Base-by-base conservation (phyloP, 2,888 invertebrate species). In the Selenia dentaria region DNA sequence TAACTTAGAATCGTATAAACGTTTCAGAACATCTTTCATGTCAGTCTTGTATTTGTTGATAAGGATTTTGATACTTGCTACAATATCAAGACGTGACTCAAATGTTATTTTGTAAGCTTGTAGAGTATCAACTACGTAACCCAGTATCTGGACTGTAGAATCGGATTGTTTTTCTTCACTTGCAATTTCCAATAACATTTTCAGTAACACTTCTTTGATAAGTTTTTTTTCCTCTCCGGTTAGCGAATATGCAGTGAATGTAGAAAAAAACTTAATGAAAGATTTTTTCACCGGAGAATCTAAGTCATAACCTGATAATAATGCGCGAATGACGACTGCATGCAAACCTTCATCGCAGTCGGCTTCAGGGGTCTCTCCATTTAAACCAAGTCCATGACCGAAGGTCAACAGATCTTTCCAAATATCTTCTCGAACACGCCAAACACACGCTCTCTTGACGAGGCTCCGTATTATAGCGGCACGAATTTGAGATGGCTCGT, bases 381-480 rank as follows among this genome's bases (percentile, higher is more conserved):
- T 76, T 2, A 84, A 59, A 1, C 83, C 83, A 2, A 84, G 58
- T 2, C 69, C 78, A 6, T 59, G 62, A 0, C 68, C 75, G 32
- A 79, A 80, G 2, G 64, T 51, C 6, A 82, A 24, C 8, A 84
- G 34, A 12, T 58, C 18, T 3, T 58, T 49, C 85, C 85, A 85
- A 8, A 49, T 50, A 8, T 60, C 56, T 0, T 58, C 52, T 2
- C 74, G 57, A 8, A 74, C 41, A 4, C 80, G 70, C 85, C 85
- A 85, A 3, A 60, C 67, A 6, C 54, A 55, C 2, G 69, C 72
- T 1, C 85, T 70, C 33, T 75, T 76, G 1, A 78, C 76, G 3
- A 84, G 64, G 32, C 84, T 83, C 13, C 85, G 70, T 0, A 82
- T 49, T 6, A 83, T 44, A 0, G 83, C 62, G 3, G 82, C 80